Conservation (phyloP, 2,797 vertebrate genomes). For the Acanthiza pusilla region DNA sequence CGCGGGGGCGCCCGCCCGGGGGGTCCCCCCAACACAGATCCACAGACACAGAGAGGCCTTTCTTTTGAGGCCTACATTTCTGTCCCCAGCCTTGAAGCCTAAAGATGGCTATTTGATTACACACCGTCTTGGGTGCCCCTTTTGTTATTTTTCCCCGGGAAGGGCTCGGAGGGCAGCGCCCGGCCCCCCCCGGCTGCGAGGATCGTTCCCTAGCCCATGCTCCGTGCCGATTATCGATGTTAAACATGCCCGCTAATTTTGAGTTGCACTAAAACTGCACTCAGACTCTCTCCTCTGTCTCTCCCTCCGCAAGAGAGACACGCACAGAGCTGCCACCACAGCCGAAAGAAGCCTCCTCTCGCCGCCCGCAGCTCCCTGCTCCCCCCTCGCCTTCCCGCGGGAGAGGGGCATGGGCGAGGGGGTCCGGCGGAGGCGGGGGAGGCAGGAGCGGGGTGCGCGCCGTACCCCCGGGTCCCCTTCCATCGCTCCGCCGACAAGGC, state of each 20-base stretch:
- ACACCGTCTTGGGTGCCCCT: slow-evolving; percentile 79
- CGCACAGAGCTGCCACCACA: slow-evolving; percentile 20
- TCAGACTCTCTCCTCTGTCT: slow-evolving; percentile 74
- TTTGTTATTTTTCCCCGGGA: slow-evolving; percentile 78
- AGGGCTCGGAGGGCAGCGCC: slow-evolving; percentile 70
- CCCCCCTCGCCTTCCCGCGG: neutral
- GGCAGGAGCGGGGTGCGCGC: neutral
- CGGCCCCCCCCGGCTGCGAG: slow-evolving; percentile 70
- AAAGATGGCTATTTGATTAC: slow-evolving; percentile 87
- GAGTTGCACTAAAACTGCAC: slow-evolving; percentile 90
- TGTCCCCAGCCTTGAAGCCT: slow-evolving; percentile 87
- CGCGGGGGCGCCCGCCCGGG: slow-evolving; percentile 44
- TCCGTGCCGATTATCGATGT: slow-evolving; percentile 90
- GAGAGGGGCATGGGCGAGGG: neutral
- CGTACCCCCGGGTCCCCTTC: slow-evolving; percentile 68
- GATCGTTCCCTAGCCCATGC: slow-evolving; percentile 77
- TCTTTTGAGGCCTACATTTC: slow-evolving; percentile 93
- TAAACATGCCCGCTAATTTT: slow-evolving; percentile 95
- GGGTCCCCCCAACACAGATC: slow-evolving; percentile 64
- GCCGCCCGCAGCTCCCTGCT: neutral
- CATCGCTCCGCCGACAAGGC: slow-evolving; percentile 64
- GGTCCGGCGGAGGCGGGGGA: neutral
- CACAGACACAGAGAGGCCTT: slow-evolving; percentile 83
- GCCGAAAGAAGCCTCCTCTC: slow-evolving; percentile 31
- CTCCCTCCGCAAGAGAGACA: slow-evolving; percentile 21